A percentile compares a stretch with the other conserved stretches of the same genome.
phyloP scores from a whole-genome alignment of 2,797 vertebrate genomes.

The Scyliorhinus canicula region DNA sequence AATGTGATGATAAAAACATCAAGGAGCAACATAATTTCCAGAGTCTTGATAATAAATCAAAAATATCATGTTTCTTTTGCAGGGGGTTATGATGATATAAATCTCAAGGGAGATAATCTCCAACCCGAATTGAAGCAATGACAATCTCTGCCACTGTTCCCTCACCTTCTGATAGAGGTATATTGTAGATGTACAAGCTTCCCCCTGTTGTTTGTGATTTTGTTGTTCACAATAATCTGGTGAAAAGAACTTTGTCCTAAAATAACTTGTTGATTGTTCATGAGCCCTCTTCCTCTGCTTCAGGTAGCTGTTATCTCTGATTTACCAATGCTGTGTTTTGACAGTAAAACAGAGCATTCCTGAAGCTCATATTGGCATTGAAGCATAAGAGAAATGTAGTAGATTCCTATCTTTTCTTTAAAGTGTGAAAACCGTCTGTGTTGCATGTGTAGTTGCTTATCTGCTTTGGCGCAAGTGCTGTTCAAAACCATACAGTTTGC shows the following conservation, averaged over 20 bases:
- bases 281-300: slow-evolving; percentile 29
- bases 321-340: slow-evolving; percentile 43
- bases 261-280: slow-evolving; percentile 44
- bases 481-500: slow-evolving; percentile 15
- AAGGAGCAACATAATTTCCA: slow-evolving; percentile 47
- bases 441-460: slow-evolving; percentile 36
- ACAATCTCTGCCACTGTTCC: background rate
- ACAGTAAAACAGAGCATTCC: slow-evolving; percentile 51
- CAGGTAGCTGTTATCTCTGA: slow-evolving; percentile 14
- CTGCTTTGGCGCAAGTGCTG: slow-evolving; percentile 17
- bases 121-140: background rate
- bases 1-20: slow-evolving; percentile 46
- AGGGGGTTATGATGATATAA: slow-evolving; percentile 42
- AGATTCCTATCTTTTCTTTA: slow-evolving; percentile 49
- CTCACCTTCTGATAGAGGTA: background rate
- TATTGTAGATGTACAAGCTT: background rate
- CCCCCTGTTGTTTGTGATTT: background rate
- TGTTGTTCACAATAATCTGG: background rate
- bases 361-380: slow-evolving; percentile 49
- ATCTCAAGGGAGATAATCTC: slow-evolving; percentile 24
- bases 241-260: background rate
- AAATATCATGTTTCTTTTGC: slow-evolving; percentile 43
- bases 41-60: slow-evolving; percentile 47
- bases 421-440: slow-evolving; percentile 33
- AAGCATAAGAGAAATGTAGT: slow-evolving; percentile 46